Evolutionary conservation across 2,797 vertebrate species (phyloP).

Genomic region (Peromyscus nudipes): DNA sequence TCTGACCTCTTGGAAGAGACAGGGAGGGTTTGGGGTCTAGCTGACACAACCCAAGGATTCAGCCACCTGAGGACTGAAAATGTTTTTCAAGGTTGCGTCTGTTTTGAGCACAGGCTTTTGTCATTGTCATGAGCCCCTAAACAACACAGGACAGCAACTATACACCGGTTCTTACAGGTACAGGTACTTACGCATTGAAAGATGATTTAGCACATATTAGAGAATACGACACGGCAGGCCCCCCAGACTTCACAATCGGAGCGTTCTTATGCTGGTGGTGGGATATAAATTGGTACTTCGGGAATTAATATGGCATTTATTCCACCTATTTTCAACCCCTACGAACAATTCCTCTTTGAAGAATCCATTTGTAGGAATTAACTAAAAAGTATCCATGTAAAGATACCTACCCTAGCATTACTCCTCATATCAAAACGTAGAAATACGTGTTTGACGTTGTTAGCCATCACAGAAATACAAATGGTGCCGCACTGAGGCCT

Average conservation of each 20-base stretch:
- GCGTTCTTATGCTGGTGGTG: not conserved
- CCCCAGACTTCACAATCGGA: not conserved
- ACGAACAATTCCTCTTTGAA: constrained; percentile 9
- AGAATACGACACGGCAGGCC: not conserved
- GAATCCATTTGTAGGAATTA: constrained; percentile 31
- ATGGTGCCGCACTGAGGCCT: not conserved
- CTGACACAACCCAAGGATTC: not conserved
- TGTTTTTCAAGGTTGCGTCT: not conserved
- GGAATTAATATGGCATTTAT: not conserved
- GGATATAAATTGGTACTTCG: not conserved
- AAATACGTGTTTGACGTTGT: constrained; percentile 13
- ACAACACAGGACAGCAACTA: not conserved
- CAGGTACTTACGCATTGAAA: not conserved
- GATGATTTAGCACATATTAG: not conserved
- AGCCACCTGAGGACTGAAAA: not conserved
- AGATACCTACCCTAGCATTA: not conserved
- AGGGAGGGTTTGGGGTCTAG: not conserved
- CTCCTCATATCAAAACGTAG: constrained; percentile 28
- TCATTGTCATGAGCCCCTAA: not conserved
- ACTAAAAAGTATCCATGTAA: constrained; percentile 31
- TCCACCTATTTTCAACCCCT: not conserved
- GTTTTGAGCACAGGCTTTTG: not conserved
- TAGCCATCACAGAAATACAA: constrained; percentile 28
- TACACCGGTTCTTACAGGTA: not conserved
- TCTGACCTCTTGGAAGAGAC: not conserved